A percentile compares a stretch with the other conserved stretches of the same genome.
Evolutionary conservation across 2,888 invertebrate genomes (phyloP).

Genomic region (Blastobasis adustella): DNA sequence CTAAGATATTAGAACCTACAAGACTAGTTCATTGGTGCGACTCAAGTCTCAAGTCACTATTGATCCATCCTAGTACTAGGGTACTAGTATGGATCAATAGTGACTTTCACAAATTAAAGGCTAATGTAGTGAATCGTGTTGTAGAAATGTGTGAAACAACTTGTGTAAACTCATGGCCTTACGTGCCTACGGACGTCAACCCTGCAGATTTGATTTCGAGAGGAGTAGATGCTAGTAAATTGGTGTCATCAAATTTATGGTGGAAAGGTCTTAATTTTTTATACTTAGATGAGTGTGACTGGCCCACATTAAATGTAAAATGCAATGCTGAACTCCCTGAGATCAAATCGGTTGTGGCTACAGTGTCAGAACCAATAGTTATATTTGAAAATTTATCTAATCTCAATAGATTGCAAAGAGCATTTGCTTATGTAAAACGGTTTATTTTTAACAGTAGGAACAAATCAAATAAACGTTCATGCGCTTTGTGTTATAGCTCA

Average conservation of each 20-base stretch:
- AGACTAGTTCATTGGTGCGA: too few relatives aligned
- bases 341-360: too few relatives aligned
- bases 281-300: background rate
- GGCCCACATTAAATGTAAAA: background rate
- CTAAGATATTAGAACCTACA: too few relatives aligned
- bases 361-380: conserved; percentile 1
- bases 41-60: too few relatives aligned
- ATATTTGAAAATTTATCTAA: background rate
- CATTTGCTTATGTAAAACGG: background rate
- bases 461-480: background rate
- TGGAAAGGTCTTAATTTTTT: background rate
- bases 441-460: background rate
- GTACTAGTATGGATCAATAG: conserved; percentile 6
- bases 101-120: conserved; percentile 3
- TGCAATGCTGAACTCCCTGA: background rate
- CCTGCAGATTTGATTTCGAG: conserved; percentile 6
- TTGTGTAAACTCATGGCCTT: background rate
- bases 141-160: conserved; percentile 1
- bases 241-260: background rate
- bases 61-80: too few relatives aligned
- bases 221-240: background rate
- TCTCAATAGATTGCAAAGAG: background rate
- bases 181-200: conserved; percentile 4
- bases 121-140: conserved; percentile 7
- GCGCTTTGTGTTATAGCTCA: background rate